phyloP scores from a whole-genome alignment of 1,140 invertebrate species.

The Cheumatopsyche charites region DNA sequence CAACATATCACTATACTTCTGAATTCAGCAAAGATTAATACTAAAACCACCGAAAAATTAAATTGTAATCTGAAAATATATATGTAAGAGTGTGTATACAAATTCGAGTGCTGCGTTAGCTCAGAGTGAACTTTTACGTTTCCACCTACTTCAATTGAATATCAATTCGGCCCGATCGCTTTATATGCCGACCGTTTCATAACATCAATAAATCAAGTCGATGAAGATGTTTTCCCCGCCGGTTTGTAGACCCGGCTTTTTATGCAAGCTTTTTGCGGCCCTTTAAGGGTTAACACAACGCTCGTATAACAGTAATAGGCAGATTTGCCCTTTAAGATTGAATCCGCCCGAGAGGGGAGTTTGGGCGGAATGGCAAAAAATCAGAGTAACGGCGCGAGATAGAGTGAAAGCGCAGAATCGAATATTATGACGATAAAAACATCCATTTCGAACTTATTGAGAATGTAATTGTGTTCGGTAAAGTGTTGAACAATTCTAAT shows the following conservation, averaged over 20 bases:
- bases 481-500: no score
- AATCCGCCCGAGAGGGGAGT: not conserved
- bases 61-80: no score
- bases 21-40: no score
- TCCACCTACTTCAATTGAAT: conserved; percentile 28
- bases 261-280: conserved; percentile 19
- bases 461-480: no score
- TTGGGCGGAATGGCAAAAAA: not conserved
- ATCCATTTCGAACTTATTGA: no score
- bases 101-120: not conserved
- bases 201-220: conserved; percentile 39
- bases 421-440: conserved; percentile 1
- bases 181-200: conserved; percentile 28
- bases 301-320: conserved; percentile 13
- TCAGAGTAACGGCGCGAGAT: not conserved
- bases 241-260: conserved; percentile 6
- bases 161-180: conserved; percentile 25
- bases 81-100: no score
- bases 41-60: no score
- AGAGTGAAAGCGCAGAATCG: not conserved
- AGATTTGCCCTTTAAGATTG: conserved; percentile 24
- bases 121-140: conserved; percentile 31
- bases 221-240: conserved; percentile 28
- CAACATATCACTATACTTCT: no score
- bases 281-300: conserved; percentile 3